Evolutionary conservation across 1,140 invertebrate genomes (phyloP).

Genomic region (Bombus polaris): DNA sequence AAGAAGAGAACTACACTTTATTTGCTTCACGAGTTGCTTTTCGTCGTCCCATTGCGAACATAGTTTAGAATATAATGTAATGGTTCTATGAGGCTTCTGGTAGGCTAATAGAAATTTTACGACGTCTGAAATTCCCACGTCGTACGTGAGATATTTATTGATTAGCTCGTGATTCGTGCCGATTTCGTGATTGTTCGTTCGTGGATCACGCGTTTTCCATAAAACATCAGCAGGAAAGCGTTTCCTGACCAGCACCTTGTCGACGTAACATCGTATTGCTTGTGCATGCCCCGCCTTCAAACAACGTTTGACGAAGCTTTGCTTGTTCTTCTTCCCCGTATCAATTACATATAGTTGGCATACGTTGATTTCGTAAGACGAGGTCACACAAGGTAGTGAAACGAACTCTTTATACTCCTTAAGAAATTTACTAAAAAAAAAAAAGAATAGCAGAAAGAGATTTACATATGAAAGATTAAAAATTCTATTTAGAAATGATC

Average conservation of each 20-base stretch:
- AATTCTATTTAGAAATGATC: background rate
- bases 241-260: slow-evolving; percentile 54
- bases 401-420: background rate
- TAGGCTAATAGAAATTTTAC: slow-evolving; percentile 17
- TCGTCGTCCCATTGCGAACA: too few relatives aligned
- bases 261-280: slow-evolving; percentile 40
- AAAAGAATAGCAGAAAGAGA: background rate
- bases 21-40: background rate
- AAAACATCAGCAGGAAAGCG: slow-evolving; percentile 72
- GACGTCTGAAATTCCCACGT: slow-evolving; percentile 19
- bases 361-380: slow-evolving; percentile 29
- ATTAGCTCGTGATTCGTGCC: slow-evolving; percentile 16
- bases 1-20: background rate
- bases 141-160: slow-evolving; percentile 23
- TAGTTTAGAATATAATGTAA: background rate
- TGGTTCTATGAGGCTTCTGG: background rate
- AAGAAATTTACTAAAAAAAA: background rate
- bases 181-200: slow-evolving; percentile 48
- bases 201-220: slow-evolving; percentile 66
- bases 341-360: slow-evolving; percentile 51
- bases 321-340: slow-evolving; percentile 30
- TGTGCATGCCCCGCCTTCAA: slow-evolving; percentile 70
- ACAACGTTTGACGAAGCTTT: slow-evolving; percentile 59
- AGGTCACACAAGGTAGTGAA: background rate
- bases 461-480: background rate